phyloP scores from a whole-genome alignment of 2,888 invertebrate species.

The Serripes groenlandicus region DNA sequence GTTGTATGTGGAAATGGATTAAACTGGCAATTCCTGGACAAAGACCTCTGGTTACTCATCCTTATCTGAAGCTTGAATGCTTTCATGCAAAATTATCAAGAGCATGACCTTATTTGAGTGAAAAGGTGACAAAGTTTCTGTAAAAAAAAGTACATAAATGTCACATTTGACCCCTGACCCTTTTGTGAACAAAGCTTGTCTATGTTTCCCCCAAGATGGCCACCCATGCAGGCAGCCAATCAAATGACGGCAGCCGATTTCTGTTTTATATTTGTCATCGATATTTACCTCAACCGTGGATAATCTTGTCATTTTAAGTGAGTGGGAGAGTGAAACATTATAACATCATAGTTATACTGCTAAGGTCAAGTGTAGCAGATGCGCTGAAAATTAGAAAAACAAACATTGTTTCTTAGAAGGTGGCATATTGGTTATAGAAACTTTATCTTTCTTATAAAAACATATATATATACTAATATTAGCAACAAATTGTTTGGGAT shows the following conservation, averaged over 20 bases:
- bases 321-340: constrained; percentile 21
- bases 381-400: constrained; percentile 19
- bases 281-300: constrained; percentile 16
- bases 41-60: too few relatives aligned
- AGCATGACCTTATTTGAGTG: too few relatives aligned
- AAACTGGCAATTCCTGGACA: too few relatives aligned
- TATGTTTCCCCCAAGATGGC: constrained; percentile 17
- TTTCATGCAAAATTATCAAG: too few relatives aligned
- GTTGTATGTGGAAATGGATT: too few relatives aligned
- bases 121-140: too few relatives aligned
- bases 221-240: constrained; percentile 3
- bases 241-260: neutral
- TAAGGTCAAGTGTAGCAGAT: constrained; percentile 1
- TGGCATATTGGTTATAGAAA: too few relatives aligned
- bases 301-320: constrained; percentile 16
- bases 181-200: constrained; percentile 16
- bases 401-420: constrained; percentile 5
- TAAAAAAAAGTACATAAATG: constrained; percentile 1
- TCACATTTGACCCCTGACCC: constrained; percentile 6
- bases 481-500: too few relatives aligned
- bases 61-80: too few relatives aligned
- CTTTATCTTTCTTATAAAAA: neutral
- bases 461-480: neutral
- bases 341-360: constrained; percentile 5
- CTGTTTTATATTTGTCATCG: constrained; percentile 6